phyloP scores from a whole-genome alignment of 1,140 invertebrate genomes.

The Tribolium castaneum region DNA sequence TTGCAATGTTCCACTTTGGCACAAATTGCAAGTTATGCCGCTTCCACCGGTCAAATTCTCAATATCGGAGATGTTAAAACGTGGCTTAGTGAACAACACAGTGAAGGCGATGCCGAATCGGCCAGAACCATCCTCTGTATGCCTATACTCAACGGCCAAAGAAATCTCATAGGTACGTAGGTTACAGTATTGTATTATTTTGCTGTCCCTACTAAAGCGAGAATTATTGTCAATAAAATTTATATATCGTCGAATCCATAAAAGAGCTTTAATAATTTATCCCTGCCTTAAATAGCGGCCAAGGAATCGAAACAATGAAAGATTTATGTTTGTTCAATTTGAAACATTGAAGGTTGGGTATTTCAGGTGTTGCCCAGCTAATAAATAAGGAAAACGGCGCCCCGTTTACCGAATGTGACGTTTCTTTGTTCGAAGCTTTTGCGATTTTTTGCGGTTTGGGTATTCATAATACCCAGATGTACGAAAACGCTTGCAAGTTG shows the following conservation, averaged over 20 bases:
- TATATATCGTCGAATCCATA: not conserved
- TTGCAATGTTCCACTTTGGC: slow-evolving; percentile 71
- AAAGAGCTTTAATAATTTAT: slow-evolving; percentile 31
- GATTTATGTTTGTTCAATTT: not conserved
- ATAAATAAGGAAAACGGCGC: slow-evolving; percentile 92
- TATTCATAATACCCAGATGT: slow-evolving; percentile 98
- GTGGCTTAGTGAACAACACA: slow-evolving; percentile 72
- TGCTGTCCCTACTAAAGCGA: too few species aligned
- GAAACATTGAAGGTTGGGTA: not conserved
- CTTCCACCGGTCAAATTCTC: slow-evolving; percentile 81
- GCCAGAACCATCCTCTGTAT: slow-evolving; percentile 86
- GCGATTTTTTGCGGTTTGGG: slow-evolving; percentile 91
- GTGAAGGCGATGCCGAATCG: slow-evolving; percentile 70
- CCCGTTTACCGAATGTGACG: slow-evolving; percentile 88
- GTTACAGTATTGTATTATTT: too few species aligned
- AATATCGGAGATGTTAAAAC: slow-evolving; percentile 84
- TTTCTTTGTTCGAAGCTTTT: slow-evolving; percentile 94
- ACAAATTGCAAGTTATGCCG: slow-evolving; percentile 84
- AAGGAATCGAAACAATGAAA: slow-evolving; percentile 1
- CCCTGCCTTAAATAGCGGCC: not conserved
- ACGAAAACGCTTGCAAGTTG: slow-evolving; percentile 94
- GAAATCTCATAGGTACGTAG: slow-evolving; percentile 62
- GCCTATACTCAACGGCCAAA: slow-evolving; percentile 91
- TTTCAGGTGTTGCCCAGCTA: slow-evolving; percentile 86
- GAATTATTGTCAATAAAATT: slow-evolving; percentile 13